Evolutionary conservation across 2,888 invertebrate species (phyloP).

Genomic region (Yponomeuta malinellus): DNA sequence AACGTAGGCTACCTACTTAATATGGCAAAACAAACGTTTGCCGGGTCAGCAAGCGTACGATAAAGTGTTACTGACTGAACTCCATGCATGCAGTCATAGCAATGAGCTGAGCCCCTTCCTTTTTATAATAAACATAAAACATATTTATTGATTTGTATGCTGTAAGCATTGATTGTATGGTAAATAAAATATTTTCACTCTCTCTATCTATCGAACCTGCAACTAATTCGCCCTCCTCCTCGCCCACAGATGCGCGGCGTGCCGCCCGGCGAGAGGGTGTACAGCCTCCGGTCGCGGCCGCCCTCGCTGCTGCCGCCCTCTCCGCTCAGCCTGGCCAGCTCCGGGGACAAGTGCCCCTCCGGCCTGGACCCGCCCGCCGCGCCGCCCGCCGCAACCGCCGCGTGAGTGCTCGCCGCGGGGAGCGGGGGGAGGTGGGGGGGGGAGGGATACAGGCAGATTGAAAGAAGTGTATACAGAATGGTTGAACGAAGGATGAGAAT

Average conservation of each 20-base stretch:
- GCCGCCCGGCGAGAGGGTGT: constrained; percentile 85
- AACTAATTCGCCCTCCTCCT: background rate
- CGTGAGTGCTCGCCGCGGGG: background rate
- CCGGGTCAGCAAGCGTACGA: too few species aligned
- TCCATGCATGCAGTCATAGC: too few species aligned
- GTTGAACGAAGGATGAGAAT: background rate
- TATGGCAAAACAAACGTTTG: too few species aligned
- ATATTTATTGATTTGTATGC: too few species aligned
- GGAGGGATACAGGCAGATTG: background rate
- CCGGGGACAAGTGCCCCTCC: constrained; percentile 60
- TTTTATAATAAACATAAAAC: too few species aligned
- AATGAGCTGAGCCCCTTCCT: too few species aligned
- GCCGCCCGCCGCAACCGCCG: constrained; percentile 36
- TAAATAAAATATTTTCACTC: too few species aligned
- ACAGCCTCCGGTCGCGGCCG: constrained; percentile 86
- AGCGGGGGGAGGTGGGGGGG: too few species aligned
- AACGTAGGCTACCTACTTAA: too few species aligned
- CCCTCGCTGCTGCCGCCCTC: constrained; percentile 73
- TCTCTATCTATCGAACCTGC: too few species aligned
- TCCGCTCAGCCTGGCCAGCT: constrained; percentile 61
- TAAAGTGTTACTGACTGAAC: too few species aligned
- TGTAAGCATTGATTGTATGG: too few species aligned
- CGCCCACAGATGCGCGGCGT: constrained; percentile 78
- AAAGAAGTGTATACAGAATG: background rate
- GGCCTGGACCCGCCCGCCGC: constrained; percentile 41